phyloP scores from a whole-genome alignment of 2,888 invertebrate genomes.

The Lepas anatifera region DNA sequence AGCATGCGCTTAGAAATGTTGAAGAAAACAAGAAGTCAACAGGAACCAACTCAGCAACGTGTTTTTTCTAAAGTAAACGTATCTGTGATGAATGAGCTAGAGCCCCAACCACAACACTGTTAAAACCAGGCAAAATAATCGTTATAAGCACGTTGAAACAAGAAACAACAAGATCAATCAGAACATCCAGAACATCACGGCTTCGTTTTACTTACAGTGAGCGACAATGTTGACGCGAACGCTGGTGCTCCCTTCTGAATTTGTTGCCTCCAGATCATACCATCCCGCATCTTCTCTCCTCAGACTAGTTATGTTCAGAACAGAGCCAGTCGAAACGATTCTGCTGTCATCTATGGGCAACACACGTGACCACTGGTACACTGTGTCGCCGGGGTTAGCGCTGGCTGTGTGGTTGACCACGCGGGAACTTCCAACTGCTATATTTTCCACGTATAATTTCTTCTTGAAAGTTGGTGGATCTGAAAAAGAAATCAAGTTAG shows the following conservation, averaged over 20 bases:
- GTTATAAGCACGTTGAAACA: too few relatives aligned
- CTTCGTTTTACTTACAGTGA: conserved; percentile 20
- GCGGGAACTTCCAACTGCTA: conserved; percentile 19
- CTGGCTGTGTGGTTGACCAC: conserved; percentile 22
- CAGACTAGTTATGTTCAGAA: conserved; percentile 19
- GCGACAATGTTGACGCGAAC: conserved; percentile 21
- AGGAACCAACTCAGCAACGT: too few relatives aligned
- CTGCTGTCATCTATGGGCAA: conserved; percentile 1
- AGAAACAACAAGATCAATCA: too few relatives aligned
- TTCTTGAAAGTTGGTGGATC: background rate
- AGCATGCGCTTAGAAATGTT: too few relatives aligned
- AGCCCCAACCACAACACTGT: too few relatives aligned
- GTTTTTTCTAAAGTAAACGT: too few relatives aligned
- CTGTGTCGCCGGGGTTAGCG: conserved; percentile 20
- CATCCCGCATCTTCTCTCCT: conserved; percentile 20
- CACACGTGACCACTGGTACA: conserved; percentile 14
- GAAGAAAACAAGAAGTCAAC: too few relatives aligned
- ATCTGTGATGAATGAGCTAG: too few relatives aligned
- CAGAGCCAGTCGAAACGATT: conserved; percentile 21
- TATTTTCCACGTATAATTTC: conserved; percentile 16
- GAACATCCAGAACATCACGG: too few relatives aligned
- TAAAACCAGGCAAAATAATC: too few relatives aligned
- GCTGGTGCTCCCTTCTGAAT: conserved; percentile 21
- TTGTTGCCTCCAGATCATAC: conserved; percentile 22
- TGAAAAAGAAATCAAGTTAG: background rate